These are phyloP conservation scores for Thymelicus lineola DNA, from an alignment of 2,888 invertebrate genomes.

Conservation along the genomic window DNA sequence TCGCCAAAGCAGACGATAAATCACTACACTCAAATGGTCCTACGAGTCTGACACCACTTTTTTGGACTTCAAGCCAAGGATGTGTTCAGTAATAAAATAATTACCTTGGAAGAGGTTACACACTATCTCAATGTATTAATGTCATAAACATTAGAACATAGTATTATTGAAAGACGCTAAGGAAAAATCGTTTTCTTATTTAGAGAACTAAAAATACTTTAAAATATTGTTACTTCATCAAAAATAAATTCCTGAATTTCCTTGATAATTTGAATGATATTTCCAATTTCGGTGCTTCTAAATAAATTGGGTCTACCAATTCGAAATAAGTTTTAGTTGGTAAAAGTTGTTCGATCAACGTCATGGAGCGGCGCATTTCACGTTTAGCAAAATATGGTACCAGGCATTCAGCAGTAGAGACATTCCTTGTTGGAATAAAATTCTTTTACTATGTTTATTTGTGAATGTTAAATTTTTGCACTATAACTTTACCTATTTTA, in stretches of 20 bases:
- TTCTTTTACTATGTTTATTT: slow-evolving; percentile 1
- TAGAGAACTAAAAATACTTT: too few relatives aligned
- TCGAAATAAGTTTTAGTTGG: slow-evolving; percentile 19
- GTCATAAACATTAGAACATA: too few relatives aligned
- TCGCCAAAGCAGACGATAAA: slow-evolving; percentile 33
- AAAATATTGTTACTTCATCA: too few relatives aligned
- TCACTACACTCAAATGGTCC: slow-evolving; percentile 36
- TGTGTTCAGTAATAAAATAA: slow-evolving; percentile 17
- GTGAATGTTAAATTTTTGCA: background rate
- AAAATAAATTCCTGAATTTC: too few relatives aligned
- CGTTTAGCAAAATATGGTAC: slow-evolving; percentile 16
- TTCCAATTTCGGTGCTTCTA: slow-evolving; percentile 3
- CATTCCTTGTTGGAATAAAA: slow-evolving; percentile 9
- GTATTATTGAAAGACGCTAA: too few relatives aligned
- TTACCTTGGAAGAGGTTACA: background rate
- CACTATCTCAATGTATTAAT: too few relatives aligned
- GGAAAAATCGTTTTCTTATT: too few relatives aligned
- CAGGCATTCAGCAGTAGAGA: slow-evolving; percentile 5
- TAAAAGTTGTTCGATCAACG: slow-evolving; percentile 32
- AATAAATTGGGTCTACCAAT: slow-evolving; percentile 20
- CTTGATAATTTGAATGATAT: background rate
- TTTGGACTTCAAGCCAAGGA: slow-evolving; percentile 20
- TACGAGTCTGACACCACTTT: slow-evolving; percentile 27
- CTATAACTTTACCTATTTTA: too few relatives aligned
- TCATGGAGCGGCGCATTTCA: slow-evolving; percentile 11